Conservation (phyloP, 2,113 vertebrate genomes). For the Piaya cayana region DNA sequence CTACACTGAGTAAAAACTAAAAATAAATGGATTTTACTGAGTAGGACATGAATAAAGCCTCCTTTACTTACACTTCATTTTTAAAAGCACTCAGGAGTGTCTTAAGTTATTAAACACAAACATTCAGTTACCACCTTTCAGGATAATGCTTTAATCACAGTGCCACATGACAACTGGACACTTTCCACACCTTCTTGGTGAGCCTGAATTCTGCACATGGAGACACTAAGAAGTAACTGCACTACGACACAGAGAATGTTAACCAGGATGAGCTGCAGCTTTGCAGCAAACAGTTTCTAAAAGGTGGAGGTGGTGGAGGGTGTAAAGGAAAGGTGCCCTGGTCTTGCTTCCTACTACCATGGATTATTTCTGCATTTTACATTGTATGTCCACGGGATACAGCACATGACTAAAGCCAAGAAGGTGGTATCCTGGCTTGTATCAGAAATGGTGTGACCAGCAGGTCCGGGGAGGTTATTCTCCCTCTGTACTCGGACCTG, state of each 20-base stretch:
- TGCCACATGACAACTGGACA: background rate
- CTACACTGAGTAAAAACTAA: rapidly evolving
- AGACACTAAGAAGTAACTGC: background rate
- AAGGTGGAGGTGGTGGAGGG: background rate
- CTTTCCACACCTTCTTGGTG: background rate
- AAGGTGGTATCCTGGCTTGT: too few species aligned
- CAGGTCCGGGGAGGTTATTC: too few species aligned
- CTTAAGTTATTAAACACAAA: background rate
- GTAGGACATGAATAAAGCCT: background rate
- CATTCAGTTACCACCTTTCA: background rate
- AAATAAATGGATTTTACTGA: background rate
- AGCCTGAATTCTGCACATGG: background rate
- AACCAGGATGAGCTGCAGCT: background rate
- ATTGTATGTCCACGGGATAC: background rate
- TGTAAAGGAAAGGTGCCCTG: background rate
- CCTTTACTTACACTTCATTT: background rate
- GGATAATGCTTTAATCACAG: background rate
- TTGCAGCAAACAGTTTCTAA: background rate
- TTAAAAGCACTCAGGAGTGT: background rate
- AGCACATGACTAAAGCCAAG: background rate
- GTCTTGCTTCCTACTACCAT: background rate
- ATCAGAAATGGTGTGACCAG: too few species aligned
- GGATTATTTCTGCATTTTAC: background rate
- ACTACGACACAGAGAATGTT: background rate
- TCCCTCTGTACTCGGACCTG: too few species aligned